phyloP scores from a whole-genome alignment of 2,888 invertebrate genomes.

The Polia nebulosa region DNA sequence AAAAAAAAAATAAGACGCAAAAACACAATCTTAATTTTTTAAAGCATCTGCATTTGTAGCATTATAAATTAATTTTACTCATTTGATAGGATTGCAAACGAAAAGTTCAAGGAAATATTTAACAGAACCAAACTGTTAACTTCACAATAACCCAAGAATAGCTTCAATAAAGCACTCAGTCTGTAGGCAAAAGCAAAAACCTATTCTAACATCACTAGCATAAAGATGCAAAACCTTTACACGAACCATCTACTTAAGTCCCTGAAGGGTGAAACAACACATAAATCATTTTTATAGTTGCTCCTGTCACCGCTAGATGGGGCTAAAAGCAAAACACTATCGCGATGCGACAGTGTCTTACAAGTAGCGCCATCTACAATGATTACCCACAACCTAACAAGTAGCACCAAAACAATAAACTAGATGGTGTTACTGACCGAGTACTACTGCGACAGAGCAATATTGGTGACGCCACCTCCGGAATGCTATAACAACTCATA shows the following conservation, averaged over 20 bases:
- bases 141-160: background rate
- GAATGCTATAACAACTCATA: too few relatives aligned
- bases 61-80: too few relatives aligned
- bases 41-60: too few relatives aligned
- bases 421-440: too few relatives aligned
- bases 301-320: slow-evolving; percentile 26
- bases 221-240: slow-evolving; percentile 6
- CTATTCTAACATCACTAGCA: background rate
- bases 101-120: background rate
- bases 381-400: background rate
- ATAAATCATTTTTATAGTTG: slow-evolving; percentile 50
- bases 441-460: too few relatives aligned
- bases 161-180: background rate
- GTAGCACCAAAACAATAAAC: too few relatives aligned
- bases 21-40: too few relatives aligned
- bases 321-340: slow-evolving; percentile 2
- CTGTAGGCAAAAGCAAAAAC: background rate
- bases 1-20: too few relatives aligned
- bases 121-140: background rate
- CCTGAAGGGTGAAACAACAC: slow-evolving; percentile 5
- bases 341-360: slow-evolving; percentile 11
- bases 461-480: too few relatives aligned
- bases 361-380: slow-evolving; percentile 34
- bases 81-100: background rate
- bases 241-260: slow-evolving; percentile 10